Conservation (phyloP, 2,797 vertebrate genomes). For the Spea hammondii region DNA sequence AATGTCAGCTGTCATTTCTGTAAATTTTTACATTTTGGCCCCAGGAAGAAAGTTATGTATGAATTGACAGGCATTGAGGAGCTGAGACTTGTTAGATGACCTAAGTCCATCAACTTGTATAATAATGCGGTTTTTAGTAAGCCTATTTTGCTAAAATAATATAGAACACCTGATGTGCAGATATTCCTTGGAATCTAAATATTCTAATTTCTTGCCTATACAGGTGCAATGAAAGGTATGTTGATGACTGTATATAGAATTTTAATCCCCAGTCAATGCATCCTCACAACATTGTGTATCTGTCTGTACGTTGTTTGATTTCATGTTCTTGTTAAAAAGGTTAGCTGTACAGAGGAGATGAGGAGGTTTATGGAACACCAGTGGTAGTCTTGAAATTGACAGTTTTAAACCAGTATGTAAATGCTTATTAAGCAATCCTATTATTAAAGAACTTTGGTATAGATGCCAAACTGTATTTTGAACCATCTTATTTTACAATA, state of each 20-base stretch:
- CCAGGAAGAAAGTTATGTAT: constrained; percentile 8
- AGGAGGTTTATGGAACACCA: neutral
- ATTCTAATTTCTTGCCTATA: constrained; percentile 13
- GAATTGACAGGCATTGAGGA: constrained; percentile 20
- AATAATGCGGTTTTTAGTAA: constrained; percentile 32
- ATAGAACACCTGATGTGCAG: constrained; percentile 17
- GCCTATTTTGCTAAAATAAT: constrained; percentile 23
- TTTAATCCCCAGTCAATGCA: constrained; percentile 41
- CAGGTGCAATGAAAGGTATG: constrained; percentile 29
- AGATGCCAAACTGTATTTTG: too few relatives aligned
- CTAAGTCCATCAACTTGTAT: constrained; percentile 15
- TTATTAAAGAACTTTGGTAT: too few relatives aligned
- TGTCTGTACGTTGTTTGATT: constrained; percentile 26
- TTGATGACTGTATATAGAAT: constrained; percentile 22
- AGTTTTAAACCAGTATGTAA: too few relatives aligned
- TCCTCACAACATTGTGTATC: constrained; percentile 10
- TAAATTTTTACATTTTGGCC: neutral
- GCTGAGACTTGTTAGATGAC: constrained; percentile 19
- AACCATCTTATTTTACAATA: too few relatives aligned
- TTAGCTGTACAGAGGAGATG: neutral
- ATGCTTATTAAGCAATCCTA: too few relatives aligned
- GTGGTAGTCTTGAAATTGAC: too few relatives aligned
- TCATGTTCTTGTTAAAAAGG: constrained; percentile 13
- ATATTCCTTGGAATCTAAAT: constrained; percentile 31
- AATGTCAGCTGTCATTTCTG: neutral